Percentiles rank a stretch among this genome's conserved stretches.
Conservation (phyloP, 2,888 invertebrate genomes). For the Lottia gigantea region DNA sequence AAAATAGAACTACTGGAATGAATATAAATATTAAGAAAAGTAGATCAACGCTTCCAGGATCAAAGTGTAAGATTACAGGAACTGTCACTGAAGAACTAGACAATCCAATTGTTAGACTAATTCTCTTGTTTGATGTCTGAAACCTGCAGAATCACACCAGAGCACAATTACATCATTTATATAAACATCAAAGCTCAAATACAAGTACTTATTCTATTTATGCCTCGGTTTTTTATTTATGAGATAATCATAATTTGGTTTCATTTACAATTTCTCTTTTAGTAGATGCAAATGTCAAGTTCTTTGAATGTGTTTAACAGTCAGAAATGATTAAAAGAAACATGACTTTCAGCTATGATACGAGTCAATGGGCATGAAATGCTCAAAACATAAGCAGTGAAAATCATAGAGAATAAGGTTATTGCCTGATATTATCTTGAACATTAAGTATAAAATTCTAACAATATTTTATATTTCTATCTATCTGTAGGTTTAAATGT, state of each 20-base stretch:
- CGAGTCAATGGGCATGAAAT: background rate
- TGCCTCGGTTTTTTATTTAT: background rate
- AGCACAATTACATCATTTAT: background rate
- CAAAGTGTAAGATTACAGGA: too few relatives aligned
- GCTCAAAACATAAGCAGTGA: background rate
- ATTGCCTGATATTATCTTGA: too few relatives aligned
- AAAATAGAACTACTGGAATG: too few relatives aligned
- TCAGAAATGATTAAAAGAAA: slow-evolving; percentile 2
- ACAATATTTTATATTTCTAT: too few relatives aligned
- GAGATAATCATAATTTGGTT: slow-evolving; percentile 3
- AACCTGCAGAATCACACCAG: too few relatives aligned
- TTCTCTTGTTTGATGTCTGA: too few relatives aligned
- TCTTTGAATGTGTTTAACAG: background rate
- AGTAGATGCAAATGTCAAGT: background rate
- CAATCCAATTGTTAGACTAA: too few relatives aligned
- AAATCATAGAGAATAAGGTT: background rate
- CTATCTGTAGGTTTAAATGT: too few relatives aligned
- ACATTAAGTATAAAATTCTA: too few relatives aligned
- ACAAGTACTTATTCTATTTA: background rate
- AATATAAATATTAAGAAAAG: too few relatives aligned
- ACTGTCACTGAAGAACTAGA: too few relatives aligned
- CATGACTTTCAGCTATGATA: background rate
- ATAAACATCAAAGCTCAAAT: background rate
- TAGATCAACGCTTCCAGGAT: too few relatives aligned
- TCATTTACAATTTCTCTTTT: background rate